These are phyloP conservation scores for Prunella fulvescens DNA, from an alignment of 2,113 vertebrate species.

Conservation along the genomic window DNA sequence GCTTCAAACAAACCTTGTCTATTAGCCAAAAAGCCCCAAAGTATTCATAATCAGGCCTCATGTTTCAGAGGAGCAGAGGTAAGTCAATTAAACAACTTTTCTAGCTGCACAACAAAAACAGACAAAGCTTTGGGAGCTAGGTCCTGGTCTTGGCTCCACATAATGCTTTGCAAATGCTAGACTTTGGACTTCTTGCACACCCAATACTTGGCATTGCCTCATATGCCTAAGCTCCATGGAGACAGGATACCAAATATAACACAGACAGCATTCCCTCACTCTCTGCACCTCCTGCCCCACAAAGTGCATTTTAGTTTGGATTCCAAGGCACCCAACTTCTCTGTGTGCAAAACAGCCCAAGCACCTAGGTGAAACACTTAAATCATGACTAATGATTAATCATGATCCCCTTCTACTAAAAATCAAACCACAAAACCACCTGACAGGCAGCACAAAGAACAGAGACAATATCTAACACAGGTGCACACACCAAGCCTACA, in stretches of 20 bases:
- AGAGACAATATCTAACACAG: not conserved
- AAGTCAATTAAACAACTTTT: not conserved
- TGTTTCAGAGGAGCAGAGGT: not conserved
- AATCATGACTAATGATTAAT: too few species aligned
- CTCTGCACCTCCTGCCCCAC: not conserved
- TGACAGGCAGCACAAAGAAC: not conserved
- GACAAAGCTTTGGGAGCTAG: not conserved
- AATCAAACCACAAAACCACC: not conserved
- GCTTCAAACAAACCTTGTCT: not conserved
- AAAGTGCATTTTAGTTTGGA: not conserved
- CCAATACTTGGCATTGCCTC: not conserved
- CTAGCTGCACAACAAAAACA: not conserved
- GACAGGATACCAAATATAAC: not conserved
- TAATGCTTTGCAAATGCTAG: not conserved
- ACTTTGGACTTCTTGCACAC: not conserved
- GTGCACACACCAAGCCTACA: not conserved
- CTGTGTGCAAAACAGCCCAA: not conserved
- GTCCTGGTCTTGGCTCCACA: not conserved
- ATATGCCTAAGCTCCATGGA: not conserved
- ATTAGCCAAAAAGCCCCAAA: not conserved
- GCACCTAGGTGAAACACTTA: not conserved
- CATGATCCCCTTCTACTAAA: not conserved
- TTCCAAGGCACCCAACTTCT: not conserved
- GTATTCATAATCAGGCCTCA: not conserved
- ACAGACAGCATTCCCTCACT: rapidly evolving